These are phyloP conservation scores for Melipona bicolor DNA, from an alignment of 2,888 invertebrate genomes.

Conservation along the genomic window DNA sequence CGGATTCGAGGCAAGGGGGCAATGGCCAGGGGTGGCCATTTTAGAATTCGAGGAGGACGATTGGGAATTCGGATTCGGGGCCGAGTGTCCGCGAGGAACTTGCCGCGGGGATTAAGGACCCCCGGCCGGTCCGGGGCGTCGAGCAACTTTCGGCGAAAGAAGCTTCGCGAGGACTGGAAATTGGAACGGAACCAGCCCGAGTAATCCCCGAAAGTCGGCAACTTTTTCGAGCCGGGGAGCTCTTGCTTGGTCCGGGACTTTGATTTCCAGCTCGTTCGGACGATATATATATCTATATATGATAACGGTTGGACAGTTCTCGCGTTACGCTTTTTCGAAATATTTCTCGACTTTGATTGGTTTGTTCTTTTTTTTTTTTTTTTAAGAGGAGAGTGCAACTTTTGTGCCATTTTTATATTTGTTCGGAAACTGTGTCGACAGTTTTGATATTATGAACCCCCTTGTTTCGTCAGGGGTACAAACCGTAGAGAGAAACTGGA, in stretches of 20 bases:
- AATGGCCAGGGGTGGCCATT: background rate
- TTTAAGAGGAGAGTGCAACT: background rate
- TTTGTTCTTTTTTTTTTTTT: no score
- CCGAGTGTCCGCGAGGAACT: constrained; percentile 11
- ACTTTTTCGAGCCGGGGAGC: constrained; percentile 18
- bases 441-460: background rate
- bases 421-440: background rate
- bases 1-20: no score
- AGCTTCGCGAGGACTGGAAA: constrained; percentile 34
- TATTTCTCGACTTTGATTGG: background rate
- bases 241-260: constrained; percentile 4
- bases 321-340: background rate
- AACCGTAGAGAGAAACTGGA: no score
- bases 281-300: background rate
- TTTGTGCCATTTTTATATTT: background rate
- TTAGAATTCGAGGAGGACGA: constrained; percentile 31
- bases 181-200: constrained; percentile 35
- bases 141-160: constrained; percentile 23
- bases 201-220: constrained; percentile 41
- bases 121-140: background rate
- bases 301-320: constrained; percentile 7
- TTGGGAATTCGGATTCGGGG: constrained; percentile 39
- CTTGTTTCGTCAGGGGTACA: background rate
- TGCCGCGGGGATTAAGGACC: constrained; percentile 31
- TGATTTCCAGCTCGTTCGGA: background rate